Base-by-base conservation (phyloP, 2,888 invertebrate species). In the Galeruca laticollis region DNA sequence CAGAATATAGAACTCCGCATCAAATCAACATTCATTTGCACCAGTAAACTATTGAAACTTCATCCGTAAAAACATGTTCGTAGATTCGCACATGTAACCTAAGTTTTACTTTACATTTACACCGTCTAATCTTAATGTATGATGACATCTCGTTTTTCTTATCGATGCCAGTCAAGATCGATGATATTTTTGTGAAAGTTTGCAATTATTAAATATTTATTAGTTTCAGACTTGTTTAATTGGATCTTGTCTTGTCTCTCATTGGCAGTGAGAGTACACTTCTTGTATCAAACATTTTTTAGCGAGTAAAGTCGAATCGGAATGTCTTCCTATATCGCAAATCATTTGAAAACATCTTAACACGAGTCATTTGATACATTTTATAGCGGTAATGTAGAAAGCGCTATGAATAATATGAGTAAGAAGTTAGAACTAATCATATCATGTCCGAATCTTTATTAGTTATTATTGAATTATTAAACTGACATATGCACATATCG, bases 181-280 rank as follows among this genome's bases (percentile, higher is more conserved):
- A 60, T 72, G 61, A 54, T 68, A 76, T 72, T 75, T 73, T 75
- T 74, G 76, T 77, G 76, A 77, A 77, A 77, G 76, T 76, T 37
- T 47, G 67, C 73, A 75, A 76, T 76, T 75, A 76, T 75, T 75
- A 72, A 69, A 73, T 76, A 72, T 74, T 73, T 73, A 73, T 76
- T 74, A 71, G 73, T 66, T 52, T 66, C 63, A 70, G 71, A 72
- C 73, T 54, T 69, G 69, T 73, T 74, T 76, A 76, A 76, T 76
- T 76, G 74, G 76, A 76, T 70, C 72, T 74, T 66, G 70, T 69
- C 70, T 71, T 66, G 63, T 69, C 63, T 70, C 60, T 43, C 43
- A 70, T 69, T 70, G 59, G 47, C 49, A 31, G 59, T 60, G 66
- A 66, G 59, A 60, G 60, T 64, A 37, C 35, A 62, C 33, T 52